phyloP scores from a whole-genome alignment of 2,113 vertebrate species.

The Chrysemys picta region DNA sequence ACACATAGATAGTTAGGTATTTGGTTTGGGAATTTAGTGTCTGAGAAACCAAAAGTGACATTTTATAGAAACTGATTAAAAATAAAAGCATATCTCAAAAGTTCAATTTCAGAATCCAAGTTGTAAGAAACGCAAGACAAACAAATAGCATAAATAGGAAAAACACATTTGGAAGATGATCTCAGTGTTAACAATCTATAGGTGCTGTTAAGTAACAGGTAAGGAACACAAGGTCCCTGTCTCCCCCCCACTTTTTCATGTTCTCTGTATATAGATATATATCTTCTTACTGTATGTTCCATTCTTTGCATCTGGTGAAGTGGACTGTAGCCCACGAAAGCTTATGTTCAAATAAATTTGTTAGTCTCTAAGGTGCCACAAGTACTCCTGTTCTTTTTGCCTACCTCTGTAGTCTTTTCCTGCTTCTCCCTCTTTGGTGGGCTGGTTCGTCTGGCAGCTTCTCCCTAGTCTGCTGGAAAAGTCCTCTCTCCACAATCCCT shows the following conservation, averaged over 20 bases:
- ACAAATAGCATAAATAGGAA: neutral
- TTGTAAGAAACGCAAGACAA: accelerated
- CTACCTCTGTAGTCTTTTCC: neutral
- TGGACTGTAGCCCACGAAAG: no score
- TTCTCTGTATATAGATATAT: no score
- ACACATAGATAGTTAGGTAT: neutral
- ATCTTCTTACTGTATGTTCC: no score
- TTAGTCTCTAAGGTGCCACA: no score
- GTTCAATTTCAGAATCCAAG: neutral
- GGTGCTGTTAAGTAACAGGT: neutral
- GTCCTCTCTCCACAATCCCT: neutral
- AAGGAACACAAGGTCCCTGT: neutral
- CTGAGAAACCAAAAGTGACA: neutral
- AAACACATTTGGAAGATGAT: neutral
- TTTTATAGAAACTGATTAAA: neutral
- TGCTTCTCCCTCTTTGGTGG: neutral
- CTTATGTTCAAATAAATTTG: no score
- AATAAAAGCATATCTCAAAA: accelerated
- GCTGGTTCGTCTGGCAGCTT: neutral
- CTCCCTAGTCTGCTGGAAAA: neutral
- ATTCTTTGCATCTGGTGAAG: no score
- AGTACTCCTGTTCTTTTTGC: no score
- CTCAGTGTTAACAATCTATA: neutral
- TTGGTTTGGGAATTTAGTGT: accelerated
- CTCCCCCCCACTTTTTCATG: no score